Base-by-base conservation (phyloP, 2,888 invertebrate species). In the Tetranychus piercei region DNA sequence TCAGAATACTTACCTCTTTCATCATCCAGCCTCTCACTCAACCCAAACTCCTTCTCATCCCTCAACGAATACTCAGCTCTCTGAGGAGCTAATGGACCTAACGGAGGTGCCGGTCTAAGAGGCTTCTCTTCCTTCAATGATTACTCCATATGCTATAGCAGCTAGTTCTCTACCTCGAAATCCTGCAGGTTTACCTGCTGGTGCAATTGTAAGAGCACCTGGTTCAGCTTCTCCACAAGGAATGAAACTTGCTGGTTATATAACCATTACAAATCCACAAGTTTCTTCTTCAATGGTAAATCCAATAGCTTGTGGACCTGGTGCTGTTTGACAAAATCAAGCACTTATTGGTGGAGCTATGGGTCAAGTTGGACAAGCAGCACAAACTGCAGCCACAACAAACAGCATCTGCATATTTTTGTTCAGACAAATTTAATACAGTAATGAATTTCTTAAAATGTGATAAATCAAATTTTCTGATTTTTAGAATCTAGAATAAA, bases 211-310 rank as follows among this genome's bases (percentile, higher is more conserved):
- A 18, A 67, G 73, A 67, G 73, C 73, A 1, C 73, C 73, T 15
- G 73, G 73, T 23, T 67, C 67, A 18, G 23, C 43, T 9, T 67
- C 73, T 22, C 73, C 73, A 44, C 73, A 67, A 34, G 73, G 73
- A 8, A 73, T 73, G 73, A 73, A 73, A 44, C 66, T 73, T 6
- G 73, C 73, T 22, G 73, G 73, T 34, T 73, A 73, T 45, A 67
- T 73, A n/a, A 73, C 73, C 34, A 43, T 73, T 43, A 69, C 66
- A 43, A 69, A 73, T 73, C 22, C 34, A 22, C 72, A 71, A 34
- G 73, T 74, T 73, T n/a, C 70, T 18, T 74, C 73, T 71, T 70
- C 75, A 74, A 76, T 75, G 74, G 73, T 71, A 34, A 70, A 70
- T 64, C 55, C 55, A 55, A 20, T 23, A 8, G 69, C 69, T 22